Evolutionary conservation across 1,140 invertebrate species (phyloP).

Genomic region (Halyomorpha halys): DNA sequence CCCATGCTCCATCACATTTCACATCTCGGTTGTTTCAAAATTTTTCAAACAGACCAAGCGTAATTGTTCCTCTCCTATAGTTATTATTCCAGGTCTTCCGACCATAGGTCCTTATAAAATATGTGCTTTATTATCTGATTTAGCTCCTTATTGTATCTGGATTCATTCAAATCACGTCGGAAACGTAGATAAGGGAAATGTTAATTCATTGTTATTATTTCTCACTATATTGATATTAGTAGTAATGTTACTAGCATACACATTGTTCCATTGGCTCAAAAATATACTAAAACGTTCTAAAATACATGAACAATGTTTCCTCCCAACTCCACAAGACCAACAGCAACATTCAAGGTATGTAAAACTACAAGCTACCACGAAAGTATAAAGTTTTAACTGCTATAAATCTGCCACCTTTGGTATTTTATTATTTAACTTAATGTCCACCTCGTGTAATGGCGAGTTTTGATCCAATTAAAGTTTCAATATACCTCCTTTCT

Average conservation of each 20-base stretch:
- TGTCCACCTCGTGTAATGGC: too few relatives aligned
- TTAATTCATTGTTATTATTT: neutral
- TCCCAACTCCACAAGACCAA: constrained; percentile 40
- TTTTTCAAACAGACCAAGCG: constrained; percentile 30
- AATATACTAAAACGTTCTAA: constrained; percentile 34
- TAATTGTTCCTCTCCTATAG: constrained; percentile 32
- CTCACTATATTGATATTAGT: neutral
- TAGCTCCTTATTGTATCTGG: constrained; percentile 34
- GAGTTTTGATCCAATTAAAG: too few relatives aligned
- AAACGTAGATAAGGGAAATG: neutral
- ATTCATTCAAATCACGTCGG: constrained; percentile 26
- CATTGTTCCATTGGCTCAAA: constrained; percentile 32
- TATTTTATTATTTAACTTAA: too few relatives aligned
- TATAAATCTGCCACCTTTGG: neutral
- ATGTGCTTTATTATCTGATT: constrained; percentile 30
- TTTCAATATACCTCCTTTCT: too few relatives aligned
- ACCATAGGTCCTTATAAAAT: constrained; percentile 32
- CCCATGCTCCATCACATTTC: constrained; percentile 31
- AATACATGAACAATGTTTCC: constrained; percentile 36
- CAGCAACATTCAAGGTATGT: constrained; percentile 44
- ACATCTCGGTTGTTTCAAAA: constrained; percentile 29
- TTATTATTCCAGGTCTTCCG: constrained; percentile 29
- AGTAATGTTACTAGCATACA: neutral
- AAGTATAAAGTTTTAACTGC: constrained; percentile 35
- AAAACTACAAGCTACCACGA: constrained; percentile 44